Percentiles rank a stretch among this genome's conserved stretches.
These are phyloP conservation scores for Gobiocypris rarus DNA, from an alignment of 2,113 vertebrate species.

Conservation along the genomic window DNA sequence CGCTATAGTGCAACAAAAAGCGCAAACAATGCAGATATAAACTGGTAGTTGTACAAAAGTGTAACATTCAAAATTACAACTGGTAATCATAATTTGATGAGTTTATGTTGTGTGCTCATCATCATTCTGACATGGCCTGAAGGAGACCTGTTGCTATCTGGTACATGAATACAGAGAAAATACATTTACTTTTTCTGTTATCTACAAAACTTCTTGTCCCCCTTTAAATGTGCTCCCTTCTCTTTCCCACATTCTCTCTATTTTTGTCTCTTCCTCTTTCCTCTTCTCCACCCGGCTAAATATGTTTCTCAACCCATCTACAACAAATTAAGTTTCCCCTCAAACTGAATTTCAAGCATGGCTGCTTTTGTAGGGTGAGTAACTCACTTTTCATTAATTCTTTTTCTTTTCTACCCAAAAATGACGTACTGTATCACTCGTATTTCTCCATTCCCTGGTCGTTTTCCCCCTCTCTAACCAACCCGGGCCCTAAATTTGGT, in stretches of 20 bases:
- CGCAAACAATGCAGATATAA: conserved; percentile 73
- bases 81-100: not conserved
- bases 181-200: conserved; percentile 53
- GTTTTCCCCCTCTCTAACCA: conserved; percentile 51
- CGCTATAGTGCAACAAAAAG: conserved; percentile 69
- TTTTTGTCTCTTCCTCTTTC: conserved; percentile 3
- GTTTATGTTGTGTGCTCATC: conserved; percentile 56
- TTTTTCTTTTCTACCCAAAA: conserved; percentile 83
- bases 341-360: conserved; percentile 99
- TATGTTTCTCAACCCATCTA: conserved; percentile 95
- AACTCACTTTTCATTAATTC: conserved; percentile 97
- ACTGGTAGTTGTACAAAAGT: not conserved
- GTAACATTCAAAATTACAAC: not conserved
- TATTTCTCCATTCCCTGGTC: conserved; percentile 74
- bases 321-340: conserved; percentile 96
- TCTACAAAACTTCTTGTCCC: conserved; percentile 66
- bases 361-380: conserved; percentile 87
- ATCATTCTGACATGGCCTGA: not conserved
- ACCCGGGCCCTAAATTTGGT: conserved; percentile 81
- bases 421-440: conserved; percentile 89
- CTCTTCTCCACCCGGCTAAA: conserved; percentile 80
- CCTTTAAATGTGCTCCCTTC: conserved; percentile 34
- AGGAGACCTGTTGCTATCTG: conserved; percentile 63
- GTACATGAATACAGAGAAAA: conserved; percentile 76
- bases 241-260: conserved; percentile 5